These are phyloP conservation scores for Polymixis lichenea DNA, from an alignment of 2,888 invertebrate genomes.

Conservation along the genomic window DNA sequence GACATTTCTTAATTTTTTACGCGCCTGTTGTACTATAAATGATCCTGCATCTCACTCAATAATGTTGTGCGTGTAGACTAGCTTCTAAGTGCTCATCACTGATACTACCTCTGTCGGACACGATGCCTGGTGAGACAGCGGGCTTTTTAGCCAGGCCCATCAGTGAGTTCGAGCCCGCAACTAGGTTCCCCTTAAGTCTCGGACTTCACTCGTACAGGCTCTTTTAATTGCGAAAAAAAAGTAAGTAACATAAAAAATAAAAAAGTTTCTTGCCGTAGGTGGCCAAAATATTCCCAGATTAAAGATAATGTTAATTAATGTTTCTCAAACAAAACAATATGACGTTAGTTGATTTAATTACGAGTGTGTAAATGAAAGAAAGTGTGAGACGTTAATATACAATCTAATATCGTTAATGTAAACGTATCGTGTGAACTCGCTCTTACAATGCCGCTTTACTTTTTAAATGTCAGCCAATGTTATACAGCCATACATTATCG, in stretches of 20 bases:
- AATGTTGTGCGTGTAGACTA: too few species aligned
- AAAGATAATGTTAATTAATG: slow-evolving; percentile 49
- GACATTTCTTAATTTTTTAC: too few species aligned
- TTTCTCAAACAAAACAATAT: slow-evolving; percentile 55
- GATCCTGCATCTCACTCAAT: too few species aligned
- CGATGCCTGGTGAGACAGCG: too few species aligned
- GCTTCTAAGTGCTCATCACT: too few species aligned
- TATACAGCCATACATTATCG: slow-evolving; percentile 28
- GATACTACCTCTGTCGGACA: too few species aligned
- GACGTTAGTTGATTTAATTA: slow-evolving; percentile 61
- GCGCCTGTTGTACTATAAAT: too few species aligned
- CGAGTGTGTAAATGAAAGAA: slow-evolving; percentile 69
- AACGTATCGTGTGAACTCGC: slow-evolving; percentile 60
- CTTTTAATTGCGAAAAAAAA: not conserved
- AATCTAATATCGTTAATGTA: slow-evolving; percentile 63
- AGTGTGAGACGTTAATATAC: slow-evolving; percentile 72
- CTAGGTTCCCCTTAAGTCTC: too few species aligned
- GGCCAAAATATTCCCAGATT: slow-evolving; percentile 39
- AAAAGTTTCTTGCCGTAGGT: not conserved
- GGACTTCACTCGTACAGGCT: not conserved
- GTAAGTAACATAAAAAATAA: not conserved
- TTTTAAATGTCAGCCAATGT: slow-evolving; percentile 45
- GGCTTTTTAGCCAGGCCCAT: too few species aligned
- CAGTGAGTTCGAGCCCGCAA: too few species aligned
- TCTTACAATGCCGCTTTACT: slow-evolving; percentile 41